Base-by-base conservation (phyloP, 2,797 vertebrate species). In the Glossophaga mutica region DNA sequence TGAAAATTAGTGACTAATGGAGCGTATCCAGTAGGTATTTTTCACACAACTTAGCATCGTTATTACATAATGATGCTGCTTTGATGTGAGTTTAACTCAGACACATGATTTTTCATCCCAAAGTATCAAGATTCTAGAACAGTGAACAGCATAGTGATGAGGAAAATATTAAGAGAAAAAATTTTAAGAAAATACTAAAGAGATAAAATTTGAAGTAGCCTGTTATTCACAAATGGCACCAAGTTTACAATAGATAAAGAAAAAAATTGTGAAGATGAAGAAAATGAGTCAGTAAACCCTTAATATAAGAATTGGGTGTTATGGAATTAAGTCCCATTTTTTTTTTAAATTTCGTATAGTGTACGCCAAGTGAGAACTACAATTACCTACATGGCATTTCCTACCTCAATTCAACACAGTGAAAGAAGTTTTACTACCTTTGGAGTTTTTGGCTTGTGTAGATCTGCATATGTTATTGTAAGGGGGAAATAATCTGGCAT, bases 1-100 rank as follows among this genome's bases (percentile, higher is more conserved):
- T 97, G 97, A 97, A 97, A 97, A 97, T 98, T 96, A 97, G 96
- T 93, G 87, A 97, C 93, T 97, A 98, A 97, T 97, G 97, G 96
- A 97, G 97, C 96, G 89, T 97, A 90, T 96, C 97, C 91, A 83
- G 34, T 85, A 97, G 97, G 96, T 98, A 98, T 97, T 97, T 96
- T 98, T 97, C 97, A 97, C 90, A 96, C 96, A 97, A 96, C 77
- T 95, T 95, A 95, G 95, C 95, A 96, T 97, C 97, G 83, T 97
- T 87, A 93, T 94, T 95, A 96, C 81, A 90, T 96, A 95, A 96
- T 96, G 95, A 96, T 95, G 84, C 91, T 93, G 84, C 94, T 95
- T 96, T 97, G 97, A 97, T 96, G 79, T 96, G 96, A 96, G 96
- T 96, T 97, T 97, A 96, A 96, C 81, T 90, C 37, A 95, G 96